Base-by-base conservation (phyloP, 1,140 invertebrate genomes). In the Drosophila obscura region DNA sequence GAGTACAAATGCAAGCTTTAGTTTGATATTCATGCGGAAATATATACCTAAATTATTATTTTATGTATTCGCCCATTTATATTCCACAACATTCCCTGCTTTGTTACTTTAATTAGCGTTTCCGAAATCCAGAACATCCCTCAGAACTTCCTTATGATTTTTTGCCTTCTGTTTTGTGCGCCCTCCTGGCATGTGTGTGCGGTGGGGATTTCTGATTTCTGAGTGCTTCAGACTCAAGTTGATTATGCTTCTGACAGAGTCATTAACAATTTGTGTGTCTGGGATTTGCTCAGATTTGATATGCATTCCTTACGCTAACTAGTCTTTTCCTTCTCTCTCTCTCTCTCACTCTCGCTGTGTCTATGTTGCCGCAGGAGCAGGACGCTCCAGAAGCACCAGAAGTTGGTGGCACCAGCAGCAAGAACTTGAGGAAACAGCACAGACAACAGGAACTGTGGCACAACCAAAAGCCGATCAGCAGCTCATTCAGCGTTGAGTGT, bases 191-290 rank as follows among this genome's bases (percentile, higher is more conserved):
- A 22, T n/a, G 28, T 66, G 41, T 28, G 45, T 53, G 16, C 43
- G 43, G 28, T 51, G 44, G 35, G 52, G 51, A 78, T 61, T 71
- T 39, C 35, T 66, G 71, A 74, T 55, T 59, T 74, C 49, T 74
- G 22, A 24, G 22, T 24, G 13, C 19, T 80, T 64, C 51, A 55
- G 69, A 49, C 53, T 41, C 43, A 52, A 68, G 57, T 51, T 76
- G 43, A 76, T 76, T 76, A 68, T 76, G 64, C 46, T 76, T 68
- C 56, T 68, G 73, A 76, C 73, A 76, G 73, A 62, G 57, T 76
- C 73, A 76, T 76, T 76, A 76, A 57, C 73, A 76, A 68, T 76
- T 68, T 76, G 64, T 39, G 35, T 45, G 51, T 60, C 57, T 52
- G 51, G 48, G 51, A 76, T 76, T 76, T 76, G 44, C 73, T 55